A percentile compares a stretch with the other conserved stretches of the same genome.
These are phyloP conservation scores for Hemibagrus wyckioides DNA, from an alignment of 2,113 vertebrate species.

Conservation along the genomic window DNA sequence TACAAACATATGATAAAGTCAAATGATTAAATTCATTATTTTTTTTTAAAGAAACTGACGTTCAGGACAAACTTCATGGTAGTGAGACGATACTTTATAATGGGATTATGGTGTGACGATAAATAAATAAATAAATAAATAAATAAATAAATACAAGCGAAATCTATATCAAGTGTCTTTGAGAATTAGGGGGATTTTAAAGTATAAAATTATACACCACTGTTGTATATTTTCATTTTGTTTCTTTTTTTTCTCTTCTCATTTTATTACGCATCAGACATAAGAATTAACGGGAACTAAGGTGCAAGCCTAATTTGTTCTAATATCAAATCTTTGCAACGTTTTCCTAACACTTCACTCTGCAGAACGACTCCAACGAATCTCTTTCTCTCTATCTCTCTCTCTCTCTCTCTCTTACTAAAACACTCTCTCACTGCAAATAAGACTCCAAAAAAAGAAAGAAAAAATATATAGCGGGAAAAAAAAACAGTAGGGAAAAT, in stretches of 20 bases:
- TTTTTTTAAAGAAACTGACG: neutral
- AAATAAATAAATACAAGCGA: neutral
- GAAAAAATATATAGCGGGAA: neutral
- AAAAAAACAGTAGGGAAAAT: neutral
- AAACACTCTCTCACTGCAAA: neutral
- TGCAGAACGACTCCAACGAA: neutral
- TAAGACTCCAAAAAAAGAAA: neutral
- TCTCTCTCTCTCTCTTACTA: neutral
- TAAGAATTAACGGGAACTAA: neutral
- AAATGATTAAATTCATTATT: too few species aligned
- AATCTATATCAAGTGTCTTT: neutral
- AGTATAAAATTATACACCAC: neutral
- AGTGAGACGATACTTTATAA: neutral
- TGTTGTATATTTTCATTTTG: too few species aligned
- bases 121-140: neutral
- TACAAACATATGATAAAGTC: too few species aligned
- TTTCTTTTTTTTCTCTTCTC: neutral
- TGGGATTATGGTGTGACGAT: neutral
- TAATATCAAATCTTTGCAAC: neutral
- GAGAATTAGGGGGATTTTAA: neutral
- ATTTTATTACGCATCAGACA: neutral
- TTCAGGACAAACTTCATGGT: neutral
- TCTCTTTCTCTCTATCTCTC: neutral
- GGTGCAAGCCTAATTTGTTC: neutral
- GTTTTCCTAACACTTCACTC: neutral